Base-by-base conservation (phyloP, 2,113 vertebrate species). In the Andinoacara biseriatus region DNA sequence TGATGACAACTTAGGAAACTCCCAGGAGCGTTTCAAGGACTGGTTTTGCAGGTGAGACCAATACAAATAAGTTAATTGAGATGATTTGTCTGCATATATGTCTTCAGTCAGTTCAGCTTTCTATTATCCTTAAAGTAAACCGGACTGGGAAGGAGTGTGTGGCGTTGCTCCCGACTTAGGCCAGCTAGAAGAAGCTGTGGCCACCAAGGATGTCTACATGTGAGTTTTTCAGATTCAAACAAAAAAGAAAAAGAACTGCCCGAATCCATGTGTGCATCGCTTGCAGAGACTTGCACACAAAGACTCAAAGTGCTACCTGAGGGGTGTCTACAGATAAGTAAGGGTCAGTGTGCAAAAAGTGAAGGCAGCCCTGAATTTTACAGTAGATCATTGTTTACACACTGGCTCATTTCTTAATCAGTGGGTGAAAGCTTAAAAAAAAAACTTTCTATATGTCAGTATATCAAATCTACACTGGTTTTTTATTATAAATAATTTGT, bases 161-260 rank as follows among this genome's bases (percentile, higher is more conserved):
- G 96, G 97, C 49, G 81, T 88, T 2, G 77, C 95, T 62, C 97
- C 97, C 0, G 94, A 95, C 58, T 57, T 90, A 0, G 91, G 94
- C 59, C 95, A 96, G 86, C 92, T 98, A 33, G 95, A 96, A 67
- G 94, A 92, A 1, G 98, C 96, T 1, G 93, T 99, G 38, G 78
- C 95, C 0, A 93, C 96, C 20, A 96, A 94, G 5, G 97, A 99
- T 77, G 95, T 99, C 14, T 99, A 99, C 76, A 96, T 99, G 97
- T 99, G 90, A 97, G 97, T 96, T 43, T 52, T 72, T 54, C 31
- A 9, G 52, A 52, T 15, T 52, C 31, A 7, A 33, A 33, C 7
- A 7, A 33, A 26, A 26, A 26, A 26, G 2, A 26, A 26, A 26
- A 33, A 40, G 22, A 46, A 22, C 46, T 31, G 29, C 9, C 8